Evolutionary conservation across 1,140 invertebrate genomes (phyloP), one percentile per base, ranked within the genome.

Genomic region (Heliothis virescens): DNA sequence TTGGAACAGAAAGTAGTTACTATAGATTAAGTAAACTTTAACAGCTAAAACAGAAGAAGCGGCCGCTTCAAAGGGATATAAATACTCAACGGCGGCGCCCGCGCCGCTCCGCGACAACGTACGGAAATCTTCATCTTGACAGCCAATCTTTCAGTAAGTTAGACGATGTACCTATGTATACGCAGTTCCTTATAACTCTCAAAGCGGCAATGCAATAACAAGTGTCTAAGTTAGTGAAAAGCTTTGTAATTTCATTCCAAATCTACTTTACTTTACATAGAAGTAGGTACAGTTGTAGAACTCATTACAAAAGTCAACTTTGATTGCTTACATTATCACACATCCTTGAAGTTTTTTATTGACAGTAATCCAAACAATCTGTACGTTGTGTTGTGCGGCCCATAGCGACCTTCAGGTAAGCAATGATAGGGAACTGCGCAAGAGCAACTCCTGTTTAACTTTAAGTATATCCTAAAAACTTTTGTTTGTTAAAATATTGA

Each of bases 61-160:
- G 88, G 87, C 74, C 69, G 79, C 80, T 84, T 90, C 88, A 90
- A 90, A 90, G 86, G 81, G 83, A 85, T 86, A 86, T 84, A 85
- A 85, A 87, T 87, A 88, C 79, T 77, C 67, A 48, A 57, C 74
- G 85, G 85, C 85, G 82, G 82, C 86, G 82, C 81, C 81, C 86
- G 85, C 85, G 82, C 83, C 86, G 82, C 81, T 82, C 86, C 80
- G 69, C 79, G 79, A 82, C 86, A 82, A 82, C 81, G 69, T 79
- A 82, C 71, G 79, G 81, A 79, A 83, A 85, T 83, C 75, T 74
- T 85, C 80, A 77, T 80, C 79, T 85, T 83, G 82, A 86, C 83
- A 85, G 82, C 81, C 73, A 76, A 78, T 78, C 75, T 78, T 78
- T 62, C 50, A 67, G 63, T 78, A 78, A 78, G 75, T 69, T 69